phyloP scores from a whole-genome alignment of 1,140 invertebrate genomes.

The Drosophila kanapiae region DNA sequence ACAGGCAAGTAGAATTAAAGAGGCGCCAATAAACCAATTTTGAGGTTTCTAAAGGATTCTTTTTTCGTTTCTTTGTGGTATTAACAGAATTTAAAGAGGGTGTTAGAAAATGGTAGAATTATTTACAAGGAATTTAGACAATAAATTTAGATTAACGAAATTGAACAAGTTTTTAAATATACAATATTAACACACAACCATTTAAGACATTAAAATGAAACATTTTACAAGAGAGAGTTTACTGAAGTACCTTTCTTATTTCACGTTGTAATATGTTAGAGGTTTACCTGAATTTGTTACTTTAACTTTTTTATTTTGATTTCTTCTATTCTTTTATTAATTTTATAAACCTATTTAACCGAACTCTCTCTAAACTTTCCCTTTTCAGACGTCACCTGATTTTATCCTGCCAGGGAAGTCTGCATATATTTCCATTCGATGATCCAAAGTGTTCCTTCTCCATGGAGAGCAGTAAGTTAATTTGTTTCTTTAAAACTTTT shows the following conservation, averaged over 20 bases:
- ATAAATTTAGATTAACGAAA: background rate
- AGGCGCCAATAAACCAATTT: background rate
- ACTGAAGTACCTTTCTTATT: background rate
- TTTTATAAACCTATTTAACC: too few species aligned
- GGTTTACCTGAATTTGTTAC: background rate
- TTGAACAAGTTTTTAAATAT: background rate
- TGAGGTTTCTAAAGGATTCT: background rate
- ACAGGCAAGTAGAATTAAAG: background rate
- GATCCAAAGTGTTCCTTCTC: slow-evolving; percentile 97
- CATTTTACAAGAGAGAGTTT: background rate
- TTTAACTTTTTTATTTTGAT: background rate
- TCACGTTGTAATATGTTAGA: background rate
- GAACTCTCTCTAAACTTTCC: background rate
- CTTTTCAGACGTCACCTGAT: slow-evolving; percentile 93
- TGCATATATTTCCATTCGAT: slow-evolving; percentile 98
- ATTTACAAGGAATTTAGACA: background rate
- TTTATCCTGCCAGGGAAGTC: slow-evolving; percentile 95
- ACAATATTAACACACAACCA: too few species aligned
- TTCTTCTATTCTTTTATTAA: background rate
- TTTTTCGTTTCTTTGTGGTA: too few species aligned
- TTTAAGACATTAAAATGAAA: background rate
- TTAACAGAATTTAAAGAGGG: too few species aligned
- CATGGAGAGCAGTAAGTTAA: slow-evolving; percentile 96
- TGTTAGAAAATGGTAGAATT: background rate
- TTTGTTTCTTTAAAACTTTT: background rate